Conservation (phyloP, 2,888 invertebrate genomes). For the Brassicogethes aeneus region DNA sequence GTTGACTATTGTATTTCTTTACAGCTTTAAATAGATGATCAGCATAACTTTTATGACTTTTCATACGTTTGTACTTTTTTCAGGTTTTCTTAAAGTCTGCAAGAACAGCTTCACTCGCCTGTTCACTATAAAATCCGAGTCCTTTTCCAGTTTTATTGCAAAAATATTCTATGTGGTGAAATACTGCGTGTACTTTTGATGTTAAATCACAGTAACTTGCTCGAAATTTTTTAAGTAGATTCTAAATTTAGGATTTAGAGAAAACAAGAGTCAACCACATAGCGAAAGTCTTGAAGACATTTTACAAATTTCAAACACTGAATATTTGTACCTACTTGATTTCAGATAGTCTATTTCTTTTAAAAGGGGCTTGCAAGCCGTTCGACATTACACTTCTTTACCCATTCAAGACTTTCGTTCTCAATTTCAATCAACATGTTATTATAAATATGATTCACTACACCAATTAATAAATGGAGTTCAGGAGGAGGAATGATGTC, state of each 20-base stretch:
- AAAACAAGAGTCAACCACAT: slow-evolving; percentile 5
- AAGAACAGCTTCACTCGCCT: too few species aligned
- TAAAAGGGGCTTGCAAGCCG: slow-evolving; percentile 2
- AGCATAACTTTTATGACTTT: neutral
- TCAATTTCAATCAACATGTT: neutral
- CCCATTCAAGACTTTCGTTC: too few species aligned
- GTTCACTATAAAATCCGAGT: too few species aligned
- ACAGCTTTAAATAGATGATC: neutral
- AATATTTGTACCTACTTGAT: neutral
- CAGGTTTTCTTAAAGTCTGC: slow-evolving; percentile 2
- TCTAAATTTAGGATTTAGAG: slow-evolving; percentile 1
- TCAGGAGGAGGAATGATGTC: slow-evolving; percentile 3
- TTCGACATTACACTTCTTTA: slow-evolving; percentile 4
- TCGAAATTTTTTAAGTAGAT: neutral
- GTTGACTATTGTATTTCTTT: neutral
- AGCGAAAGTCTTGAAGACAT: too few species aligned
- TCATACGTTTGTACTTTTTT: neutral
- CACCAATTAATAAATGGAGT: slow-evolving; percentile 4
- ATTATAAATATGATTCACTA: slow-evolving; percentile 2
- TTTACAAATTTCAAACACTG: too few species aligned
- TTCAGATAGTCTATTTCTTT: neutral
- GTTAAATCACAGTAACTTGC: neutral
- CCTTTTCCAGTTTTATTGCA: too few species aligned
- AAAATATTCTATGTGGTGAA: slow-evolving; percentile 4
- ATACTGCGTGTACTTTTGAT: slow-evolving; percentile 5